Conservation (phyloP, 2,888 invertebrate genomes). For the Meliscaeva auricollis region DNA sequence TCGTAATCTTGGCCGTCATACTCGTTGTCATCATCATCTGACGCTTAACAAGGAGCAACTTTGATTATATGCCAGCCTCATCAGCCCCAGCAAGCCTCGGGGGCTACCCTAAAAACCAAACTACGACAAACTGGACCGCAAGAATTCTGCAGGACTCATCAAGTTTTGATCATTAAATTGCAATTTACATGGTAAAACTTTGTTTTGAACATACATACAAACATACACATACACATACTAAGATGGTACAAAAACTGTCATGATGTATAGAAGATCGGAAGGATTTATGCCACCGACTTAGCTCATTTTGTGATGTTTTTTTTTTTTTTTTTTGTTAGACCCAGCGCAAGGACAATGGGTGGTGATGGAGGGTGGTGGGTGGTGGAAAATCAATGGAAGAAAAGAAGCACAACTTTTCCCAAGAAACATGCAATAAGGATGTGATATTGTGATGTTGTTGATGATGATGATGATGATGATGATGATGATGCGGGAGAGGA, state of each 20-base stretch:
- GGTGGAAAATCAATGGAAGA: constrained; percentile 51
- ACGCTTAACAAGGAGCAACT: constrained; percentile 74
- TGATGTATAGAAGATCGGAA: constrained; percentile 34
- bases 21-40: constrained; percentile 60
- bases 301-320: constrained; percentile 37
- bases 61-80: constrained; percentile 66
- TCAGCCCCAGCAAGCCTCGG: constrained; percentile 44
- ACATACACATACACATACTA: constrained; percentile 8
- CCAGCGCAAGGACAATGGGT: constrained; percentile 44
- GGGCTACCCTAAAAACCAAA: constrained; percentile 68
- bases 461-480: not conserved
- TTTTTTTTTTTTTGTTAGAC: not conserved
- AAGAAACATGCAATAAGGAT: constrained; percentile 58
- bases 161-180: constrained; percentile 76
- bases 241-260: constrained; percentile 12
- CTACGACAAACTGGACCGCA: constrained; percentile 75
- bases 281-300: constrained; percentile 65
- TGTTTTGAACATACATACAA: constrained; percentile 60
- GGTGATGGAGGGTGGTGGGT: too few species aligned
- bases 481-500: not conserved
- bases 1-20: constrained; percentile 19
- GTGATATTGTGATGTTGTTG: constrained; percentile 7
- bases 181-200: constrained; percentile 76
- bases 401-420: constrained; percentile 49
- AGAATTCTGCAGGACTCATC: constrained; percentile 76